Evolutionary conservation across 2,797 vertebrate species (phyloP).

Genomic region (Brachymystax lenok): DNA sequence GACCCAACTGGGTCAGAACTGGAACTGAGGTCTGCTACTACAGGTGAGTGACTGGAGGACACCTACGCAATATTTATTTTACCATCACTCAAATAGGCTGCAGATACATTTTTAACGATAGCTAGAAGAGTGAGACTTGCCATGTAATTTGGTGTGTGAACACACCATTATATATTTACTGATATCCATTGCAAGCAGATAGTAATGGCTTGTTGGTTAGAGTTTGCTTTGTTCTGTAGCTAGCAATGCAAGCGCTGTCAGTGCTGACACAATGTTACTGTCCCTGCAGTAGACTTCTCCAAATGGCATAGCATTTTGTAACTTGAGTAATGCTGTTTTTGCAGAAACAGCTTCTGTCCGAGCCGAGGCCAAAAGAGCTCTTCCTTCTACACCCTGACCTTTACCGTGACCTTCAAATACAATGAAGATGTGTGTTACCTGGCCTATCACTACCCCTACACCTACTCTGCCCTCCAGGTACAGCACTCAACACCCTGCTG

Average conservation of each 20-base stretch:
- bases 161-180: background rate
- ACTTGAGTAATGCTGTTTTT: background rate
- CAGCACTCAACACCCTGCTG: background rate
- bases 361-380: slow-evolving; percentile 48
- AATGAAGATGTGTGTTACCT: slow-evolving; percentile 88
- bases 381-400: slow-evolving; percentile 86
- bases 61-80: too few species aligned
- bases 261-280: background rate
- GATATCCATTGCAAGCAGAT: background rate
- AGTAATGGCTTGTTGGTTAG: background rate
- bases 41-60: slow-evolving; percentile 70
- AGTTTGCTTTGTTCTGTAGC: background rate
- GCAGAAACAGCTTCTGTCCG: slow-evolving; percentile 84
- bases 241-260: background rate
- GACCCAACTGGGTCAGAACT: slow-evolving; percentile 83
- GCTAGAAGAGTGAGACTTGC: background rate
- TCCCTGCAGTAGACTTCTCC: background rate
- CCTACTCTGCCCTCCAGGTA: slow-evolving; percentile 89
- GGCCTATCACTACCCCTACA: slow-evolving; percentile 94
- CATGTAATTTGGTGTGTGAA: background rate
- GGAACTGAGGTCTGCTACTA: slow-evolving; percentile 91
- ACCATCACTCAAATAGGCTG: too few species aligned
- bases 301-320: background rate
- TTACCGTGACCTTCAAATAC: slow-evolving; percentile 84
- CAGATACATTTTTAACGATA: too few species aligned